phyloP scores from a whole-genome alignment of 2,113 vertebrate species.

The Zapornia atra region DNA sequence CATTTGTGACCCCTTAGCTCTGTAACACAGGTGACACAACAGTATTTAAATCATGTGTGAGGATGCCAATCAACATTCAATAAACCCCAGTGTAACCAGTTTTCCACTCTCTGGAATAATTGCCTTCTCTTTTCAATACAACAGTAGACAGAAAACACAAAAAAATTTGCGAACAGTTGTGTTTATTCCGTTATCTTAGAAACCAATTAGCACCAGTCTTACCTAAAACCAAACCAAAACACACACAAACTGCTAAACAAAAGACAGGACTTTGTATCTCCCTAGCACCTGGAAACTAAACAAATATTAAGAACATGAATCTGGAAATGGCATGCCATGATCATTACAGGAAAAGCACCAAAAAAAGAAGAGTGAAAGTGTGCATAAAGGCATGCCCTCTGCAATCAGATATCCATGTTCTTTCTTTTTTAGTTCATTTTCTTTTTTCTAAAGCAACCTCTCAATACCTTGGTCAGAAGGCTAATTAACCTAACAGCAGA shows the following conservation, averaged over 20 bases:
- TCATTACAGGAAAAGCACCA: not conserved
- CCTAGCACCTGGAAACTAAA: not conserved
- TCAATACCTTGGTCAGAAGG: not conserved
- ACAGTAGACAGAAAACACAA: not conserved
- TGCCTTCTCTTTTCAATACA: not conserved
- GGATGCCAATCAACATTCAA: not conserved
- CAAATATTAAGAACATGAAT: not conserved
- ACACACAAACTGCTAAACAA: not conserved
- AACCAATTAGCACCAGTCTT: not conserved
- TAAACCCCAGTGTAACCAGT: not conserved
- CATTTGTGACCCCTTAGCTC: not conserved
- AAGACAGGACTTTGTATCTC: not conserved
- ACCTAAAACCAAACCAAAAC: not conserved
- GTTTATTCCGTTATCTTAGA: not conserved
- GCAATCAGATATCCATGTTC: not conserved
- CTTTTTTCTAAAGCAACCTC: not conserved
- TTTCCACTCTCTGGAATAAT: not conserved
- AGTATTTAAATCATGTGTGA: not conserved
- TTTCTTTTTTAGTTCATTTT: not conserved
- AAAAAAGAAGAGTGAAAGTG: not conserved
- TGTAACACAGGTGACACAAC: not conserved
- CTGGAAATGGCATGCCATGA: not conserved
- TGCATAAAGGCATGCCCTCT: not conserved
- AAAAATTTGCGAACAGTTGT: not conserved
- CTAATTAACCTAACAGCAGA: slow-evolving; percentile 34